Base-by-base conservation (phyloP, 2,797 vertebrate genomes). In the Onychomys torridus region DNA sequence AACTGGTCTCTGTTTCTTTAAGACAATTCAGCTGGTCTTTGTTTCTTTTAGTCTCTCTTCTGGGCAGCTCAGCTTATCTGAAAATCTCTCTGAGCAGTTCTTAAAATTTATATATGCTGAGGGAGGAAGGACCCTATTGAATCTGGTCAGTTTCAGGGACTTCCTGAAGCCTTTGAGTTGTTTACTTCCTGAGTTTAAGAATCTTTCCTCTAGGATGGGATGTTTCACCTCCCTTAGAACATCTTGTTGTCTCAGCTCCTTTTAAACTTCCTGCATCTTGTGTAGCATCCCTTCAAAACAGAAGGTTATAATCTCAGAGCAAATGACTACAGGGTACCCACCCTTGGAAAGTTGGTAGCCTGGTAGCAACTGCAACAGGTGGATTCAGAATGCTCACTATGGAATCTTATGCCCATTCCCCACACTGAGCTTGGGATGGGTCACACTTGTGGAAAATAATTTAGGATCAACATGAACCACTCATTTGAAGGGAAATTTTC, bases 291-390 rank as follows among this genome's bases (percentile, higher is more conserved):
- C 83, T n/a, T 21, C 5, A n/a, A 8, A 6, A 49, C 52, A 6
- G 43, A 85, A 52, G 6, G 32, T 25, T 85, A 37, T 86, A 27
- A 16, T 69, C 83, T 49, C 21, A 27, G 21, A 52, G 6, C 21
- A 49, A 86, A 86, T 16, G 19, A 7, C 27, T 83, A 19, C 16
- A 43, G 19, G 40, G 40, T 12, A 69, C 21, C 46, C 6, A 69
- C 12, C 46, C 81, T 67, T 79, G 5, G 17, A 32, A 87, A 57
- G 13, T 17, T 8, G 8, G 14, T 29, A 32, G 3, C 27, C 27
- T n/a, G 43, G 5, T 12, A 32, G 21, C 4, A 10, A 88, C 9
- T 5, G 0, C 3, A 23, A 5, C 0, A 12, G 5, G 32, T 43
- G 11, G 10, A n/a, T 37, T 86, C 12, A 3, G 4, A 19, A 7